These are phyloP conservation scores for Aspidoscelis tigris DNA, from an alignment of 2,113 vertebrate genomes.

Conservation along the genomic window DNA sequence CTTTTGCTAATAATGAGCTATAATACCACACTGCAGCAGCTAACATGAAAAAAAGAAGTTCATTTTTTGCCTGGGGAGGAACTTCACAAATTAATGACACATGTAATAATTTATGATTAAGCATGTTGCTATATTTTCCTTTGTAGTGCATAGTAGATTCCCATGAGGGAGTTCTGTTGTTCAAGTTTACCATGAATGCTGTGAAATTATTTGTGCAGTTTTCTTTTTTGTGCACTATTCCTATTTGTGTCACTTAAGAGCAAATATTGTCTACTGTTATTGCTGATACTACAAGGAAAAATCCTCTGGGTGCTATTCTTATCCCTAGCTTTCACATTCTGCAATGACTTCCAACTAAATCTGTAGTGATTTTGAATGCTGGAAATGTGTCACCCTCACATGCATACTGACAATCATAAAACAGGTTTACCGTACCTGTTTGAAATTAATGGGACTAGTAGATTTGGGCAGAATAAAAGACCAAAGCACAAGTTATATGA, in stretches of 20 bases:
- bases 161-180: background rate
- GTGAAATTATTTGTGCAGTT: slow-evolving; percentile 47
- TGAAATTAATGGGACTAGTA: background rate
- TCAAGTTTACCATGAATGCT: slow-evolving; percentile 50
- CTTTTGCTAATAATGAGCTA: background rate
- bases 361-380: slow-evolving; percentile 12
- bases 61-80: background rate
- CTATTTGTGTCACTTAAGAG: slow-evolving; percentile 28
- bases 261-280: slow-evolving; percentile 48
- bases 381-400: background rate
- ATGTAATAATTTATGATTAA: slow-evolving; percentile 18
- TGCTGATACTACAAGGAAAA: slow-evolving; percentile 33
- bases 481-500: slow-evolving; percentile 35
- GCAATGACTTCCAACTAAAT: slow-evolving; percentile 41
- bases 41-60: background rate
- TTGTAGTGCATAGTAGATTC: background rate
- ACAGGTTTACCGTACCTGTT: background rate
- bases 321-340: slow-evolving; percentile 46
- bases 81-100: background rate
- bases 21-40: background rate
- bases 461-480: background rate
- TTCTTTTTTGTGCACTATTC: background rate
- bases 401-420: background rate
- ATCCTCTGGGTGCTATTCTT: slow-evolving; percentile 31
- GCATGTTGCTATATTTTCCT: slow-evolving; percentile 32